phyloP scores from a whole-genome alignment of 2,113 vertebrate species.

The Caracal caracal region DNA sequence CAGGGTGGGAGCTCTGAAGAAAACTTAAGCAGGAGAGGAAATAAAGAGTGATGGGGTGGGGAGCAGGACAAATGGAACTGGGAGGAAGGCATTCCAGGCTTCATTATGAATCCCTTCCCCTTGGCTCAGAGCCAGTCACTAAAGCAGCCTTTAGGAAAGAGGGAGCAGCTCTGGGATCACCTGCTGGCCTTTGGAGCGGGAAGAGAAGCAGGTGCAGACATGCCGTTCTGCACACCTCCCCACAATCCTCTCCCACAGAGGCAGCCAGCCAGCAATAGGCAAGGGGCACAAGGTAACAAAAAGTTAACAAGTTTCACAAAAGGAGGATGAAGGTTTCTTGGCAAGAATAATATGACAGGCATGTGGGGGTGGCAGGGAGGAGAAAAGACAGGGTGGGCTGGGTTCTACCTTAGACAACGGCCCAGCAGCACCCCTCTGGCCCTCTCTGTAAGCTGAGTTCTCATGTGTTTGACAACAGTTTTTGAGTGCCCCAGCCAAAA shows the following conservation, averaged over 20 bases:
- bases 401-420: fast-evolving
- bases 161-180: too few species aligned
- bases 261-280: background rate
- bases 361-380: background rate
- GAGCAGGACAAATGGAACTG: fast-evolving
- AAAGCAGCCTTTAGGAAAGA: background rate
- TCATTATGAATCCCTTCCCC: background rate
- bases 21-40: background rate
- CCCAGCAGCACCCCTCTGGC: background rate
- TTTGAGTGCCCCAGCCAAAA: background rate
- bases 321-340: background rate
- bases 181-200: background rate
- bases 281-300: too few species aligned
- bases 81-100: too few species aligned
- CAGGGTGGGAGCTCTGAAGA: background rate
- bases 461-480: background rate
- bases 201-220: background rate
- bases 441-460: background rate
- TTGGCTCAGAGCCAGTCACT: background rate
- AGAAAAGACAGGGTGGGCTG: too few species aligned
- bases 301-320: too few species aligned
- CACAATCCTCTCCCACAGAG: background rate
- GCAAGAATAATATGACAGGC: background rate
- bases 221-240: background rate
- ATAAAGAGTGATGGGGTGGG: background rate